A percentile compares a stretch with the other conserved stretches of the same genome.
phyloP scores from a whole-genome alignment of 1,140 invertebrate species.

The Kradibia gibbosae region DNA sequence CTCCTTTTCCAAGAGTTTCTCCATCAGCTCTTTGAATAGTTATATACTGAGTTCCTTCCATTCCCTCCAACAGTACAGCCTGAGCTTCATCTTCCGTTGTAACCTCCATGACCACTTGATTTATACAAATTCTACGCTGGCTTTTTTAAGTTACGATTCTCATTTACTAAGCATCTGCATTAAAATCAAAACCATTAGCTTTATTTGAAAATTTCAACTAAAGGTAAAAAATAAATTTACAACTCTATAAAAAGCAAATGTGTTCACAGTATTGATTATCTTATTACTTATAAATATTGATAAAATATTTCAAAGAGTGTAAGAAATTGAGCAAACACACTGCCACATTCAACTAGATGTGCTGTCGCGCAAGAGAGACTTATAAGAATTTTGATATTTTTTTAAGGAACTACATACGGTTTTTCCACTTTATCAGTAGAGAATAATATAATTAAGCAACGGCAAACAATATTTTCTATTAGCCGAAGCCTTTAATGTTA shows the following conservation, averaged over 20 bases:
- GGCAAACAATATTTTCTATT: too few relatives aligned
- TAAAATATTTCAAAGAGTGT: too few relatives aligned
- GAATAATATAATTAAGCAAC: too few relatives aligned
- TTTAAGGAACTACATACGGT: too few relatives aligned
- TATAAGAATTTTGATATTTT: too few relatives aligned
- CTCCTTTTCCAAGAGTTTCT: slow-evolving; percentile 66
- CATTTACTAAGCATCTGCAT: slow-evolving; percentile 29
- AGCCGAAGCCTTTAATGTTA: too few relatives aligned
- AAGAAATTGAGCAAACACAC: too few relatives aligned
- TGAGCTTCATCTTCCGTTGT: slow-evolving; percentile 67
- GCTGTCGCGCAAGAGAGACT: too few relatives aligned
- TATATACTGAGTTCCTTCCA: slow-evolving; percentile 71
- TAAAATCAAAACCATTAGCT: neutral
- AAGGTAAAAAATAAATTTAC: neutral
- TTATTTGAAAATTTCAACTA: neutral
- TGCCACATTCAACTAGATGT: too few relatives aligned
- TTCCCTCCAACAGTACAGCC: slow-evolving; percentile 67
- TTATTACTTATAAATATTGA: too few relatives aligned
- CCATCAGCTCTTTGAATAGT: slow-evolving; percentile 70
- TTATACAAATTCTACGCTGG: neutral
- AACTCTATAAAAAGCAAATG: neutral
- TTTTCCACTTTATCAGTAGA: too few relatives aligned
- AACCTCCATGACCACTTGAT: slow-evolving; percentile 60
- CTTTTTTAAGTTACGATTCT: neutral
- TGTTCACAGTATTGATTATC: neutral